Evolutionary conservation across 2,113 vertebrate species (phyloP).

Genomic region (Neotoma lepida): DNA sequence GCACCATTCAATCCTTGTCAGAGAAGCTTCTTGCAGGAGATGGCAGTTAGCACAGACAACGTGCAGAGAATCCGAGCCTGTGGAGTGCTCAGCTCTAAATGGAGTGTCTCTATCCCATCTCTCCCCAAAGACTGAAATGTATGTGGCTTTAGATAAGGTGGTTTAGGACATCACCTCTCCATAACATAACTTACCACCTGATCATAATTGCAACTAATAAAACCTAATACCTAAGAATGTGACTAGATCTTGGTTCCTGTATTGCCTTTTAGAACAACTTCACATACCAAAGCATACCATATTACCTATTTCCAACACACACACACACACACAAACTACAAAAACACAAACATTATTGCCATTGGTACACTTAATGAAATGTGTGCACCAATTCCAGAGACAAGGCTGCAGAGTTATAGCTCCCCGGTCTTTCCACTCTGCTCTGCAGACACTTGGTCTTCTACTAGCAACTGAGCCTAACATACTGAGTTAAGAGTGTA

Average conservation of each 20-base stretch:
- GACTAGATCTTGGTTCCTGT: not conserved
- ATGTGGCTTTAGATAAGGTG: not conserved
- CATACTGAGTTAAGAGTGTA: not conserved
- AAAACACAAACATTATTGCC: not conserved
- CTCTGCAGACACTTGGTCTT: not conserved
- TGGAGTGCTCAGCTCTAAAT: not conserved
- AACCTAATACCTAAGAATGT: not conserved
- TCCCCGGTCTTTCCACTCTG: not conserved
- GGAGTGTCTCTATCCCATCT: not conserved
- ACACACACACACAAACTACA: not conserved
- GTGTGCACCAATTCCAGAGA: not conserved
- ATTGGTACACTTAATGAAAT: not conserved
- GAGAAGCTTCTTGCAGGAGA: not conserved
- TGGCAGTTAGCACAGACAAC: not conserved
- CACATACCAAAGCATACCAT: not conserved
- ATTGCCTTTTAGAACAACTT: not conserved
- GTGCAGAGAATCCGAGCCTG: not conserved
- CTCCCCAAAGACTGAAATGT: not conserved
- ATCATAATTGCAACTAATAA: constrained; percentile 1
- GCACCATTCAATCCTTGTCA: not conserved
- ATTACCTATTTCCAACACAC: not conserved
- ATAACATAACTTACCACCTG: not conserved
- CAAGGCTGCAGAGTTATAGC: not conserved
- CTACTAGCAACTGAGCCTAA: not conserved
- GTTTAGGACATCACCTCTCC: not conserved